Evolutionary conservation across 2,797 vertebrate species (phyloP).

Genomic region (Taeniopygia guttata): DNA sequence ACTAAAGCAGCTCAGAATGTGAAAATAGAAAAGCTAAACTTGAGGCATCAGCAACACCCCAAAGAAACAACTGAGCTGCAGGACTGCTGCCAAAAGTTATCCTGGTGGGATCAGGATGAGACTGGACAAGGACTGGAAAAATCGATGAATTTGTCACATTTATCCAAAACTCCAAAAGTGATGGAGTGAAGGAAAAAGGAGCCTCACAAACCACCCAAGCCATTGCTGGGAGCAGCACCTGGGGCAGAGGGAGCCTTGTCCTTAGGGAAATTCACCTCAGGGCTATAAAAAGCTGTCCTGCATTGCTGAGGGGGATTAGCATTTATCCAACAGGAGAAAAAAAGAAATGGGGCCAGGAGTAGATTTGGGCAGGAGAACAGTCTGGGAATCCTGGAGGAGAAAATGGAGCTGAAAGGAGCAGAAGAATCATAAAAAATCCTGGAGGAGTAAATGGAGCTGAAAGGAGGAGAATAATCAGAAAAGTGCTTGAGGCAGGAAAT

Average conservation of each 20-base stretch:
- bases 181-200: neutral
- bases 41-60: neutral
- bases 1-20: neutral
- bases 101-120: neutral
- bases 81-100: neutral
- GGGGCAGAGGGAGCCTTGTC: neutral
- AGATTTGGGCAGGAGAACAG: neutral
- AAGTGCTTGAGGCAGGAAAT: conserved; percentile 30
- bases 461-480: neutral
- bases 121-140: neutral
- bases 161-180: neutral
- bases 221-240: neutral
- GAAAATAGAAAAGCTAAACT: neutral
- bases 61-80: neutral
- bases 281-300: conserved; percentile 31
- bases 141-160: neutral
- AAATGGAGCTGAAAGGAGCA: neutral
- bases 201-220: neutral
- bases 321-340: neutral
- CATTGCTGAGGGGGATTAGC: neutral
- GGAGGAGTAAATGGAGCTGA: neutral
- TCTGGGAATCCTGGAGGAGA: neutral
- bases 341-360: neutral
- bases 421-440: neutral
- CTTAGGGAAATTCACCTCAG: neutral